Base-by-base conservation (phyloP, 2,113 vertebrate species). In the Rissa tridactyla region DNA sequence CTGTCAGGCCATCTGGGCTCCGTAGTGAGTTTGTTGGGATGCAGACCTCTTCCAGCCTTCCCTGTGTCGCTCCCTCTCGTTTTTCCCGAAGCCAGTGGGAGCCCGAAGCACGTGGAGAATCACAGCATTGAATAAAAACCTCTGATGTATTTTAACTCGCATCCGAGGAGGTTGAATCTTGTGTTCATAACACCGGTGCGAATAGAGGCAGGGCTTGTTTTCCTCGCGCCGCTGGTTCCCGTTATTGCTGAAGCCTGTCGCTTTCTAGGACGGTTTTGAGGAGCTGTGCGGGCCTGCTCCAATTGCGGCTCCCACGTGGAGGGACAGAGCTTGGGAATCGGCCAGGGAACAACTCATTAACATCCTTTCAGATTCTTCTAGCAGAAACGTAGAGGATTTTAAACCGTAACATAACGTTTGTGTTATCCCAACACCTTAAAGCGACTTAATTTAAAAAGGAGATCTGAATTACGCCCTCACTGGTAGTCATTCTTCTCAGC, bases 331-430 rank as follows among this genome's bases (percentile, higher is more conserved):
- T 88, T 76, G 62, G 68, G 62, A 62, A 62, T n/a, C 16, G 4
- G 51, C 47, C 52, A 30, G 77, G 46, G 34, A 52, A 52, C 7
- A 5, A 5, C 38, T 83, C 47, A 18, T 2, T 22, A 49, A 57
- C 5, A 1, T 44, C 44, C 58, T 51, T 44, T 51, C 1, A 2
- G 44, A 16, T 34, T 30, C 36, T 72, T 55, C 8, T 21, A 11
- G 44, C 44, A 36, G 75, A 69, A 32, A 54, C 13, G 2, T 0
- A 15, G 32, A 4, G 8, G 23, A 13, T 42, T 82, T 82, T 54
- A 42, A 70, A 51, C 27, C 11, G 0, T 29, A 71, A 12, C 1
- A 1, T 25, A 29, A 14, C 2, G 1, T 71, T 42, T 16, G 26
- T 18, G 29, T 62, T 38, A 27, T 25, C 55, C 40, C 15, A 44